These are phyloP conservation scores for Exocentrus adspersus DNA, from an alignment of 2,888 invertebrate genomes.

Conservation along the genomic window DNA sequence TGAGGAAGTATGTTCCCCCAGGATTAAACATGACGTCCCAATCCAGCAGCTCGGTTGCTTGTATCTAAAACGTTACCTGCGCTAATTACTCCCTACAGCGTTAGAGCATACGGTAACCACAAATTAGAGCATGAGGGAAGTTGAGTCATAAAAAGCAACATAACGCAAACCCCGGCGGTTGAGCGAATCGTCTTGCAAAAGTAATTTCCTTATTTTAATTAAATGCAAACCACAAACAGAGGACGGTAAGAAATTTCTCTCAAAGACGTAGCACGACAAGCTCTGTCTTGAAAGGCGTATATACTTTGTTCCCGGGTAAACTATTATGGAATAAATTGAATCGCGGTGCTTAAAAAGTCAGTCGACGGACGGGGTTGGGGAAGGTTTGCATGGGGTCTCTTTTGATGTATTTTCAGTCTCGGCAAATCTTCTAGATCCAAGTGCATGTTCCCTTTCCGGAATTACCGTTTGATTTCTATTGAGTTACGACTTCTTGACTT, in stretches of 20 bases:
- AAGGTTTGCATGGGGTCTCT: background rate
- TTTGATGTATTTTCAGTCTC: background rate
- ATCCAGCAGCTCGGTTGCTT: too few relatives aligned
- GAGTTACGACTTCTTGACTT: too few relatives aligned
- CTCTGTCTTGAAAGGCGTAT: background rate
- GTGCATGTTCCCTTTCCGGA: background rate
- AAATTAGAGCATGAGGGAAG: background rate
- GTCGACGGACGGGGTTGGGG: background rate
- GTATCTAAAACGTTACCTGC: background rate
- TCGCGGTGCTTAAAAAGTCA: background rate
- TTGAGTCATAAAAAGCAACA: slow-evolving; percentile 13
- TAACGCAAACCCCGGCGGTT: slow-evolving; percentile 1
- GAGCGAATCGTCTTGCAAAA: slow-evolving; percentile 27
- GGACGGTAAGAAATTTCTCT: slow-evolving; percentile 5
- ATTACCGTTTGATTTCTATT: too few relatives aligned
- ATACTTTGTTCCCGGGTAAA: slow-evolving; percentile 1
- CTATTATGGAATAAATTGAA: background rate
- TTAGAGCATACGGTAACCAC: background rate
- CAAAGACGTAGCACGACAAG: background rate
- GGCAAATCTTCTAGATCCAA: background rate
- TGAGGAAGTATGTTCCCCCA: too few relatives aligned
- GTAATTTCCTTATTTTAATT: slow-evolving; percentile 35
- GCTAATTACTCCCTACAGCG: background rate
- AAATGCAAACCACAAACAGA: slow-evolving; percentile 22
- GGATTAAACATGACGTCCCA: too few relatives aligned